Conservation (phyloP, 2,888 invertebrate species). For the Sesia apiformis region DNA sequence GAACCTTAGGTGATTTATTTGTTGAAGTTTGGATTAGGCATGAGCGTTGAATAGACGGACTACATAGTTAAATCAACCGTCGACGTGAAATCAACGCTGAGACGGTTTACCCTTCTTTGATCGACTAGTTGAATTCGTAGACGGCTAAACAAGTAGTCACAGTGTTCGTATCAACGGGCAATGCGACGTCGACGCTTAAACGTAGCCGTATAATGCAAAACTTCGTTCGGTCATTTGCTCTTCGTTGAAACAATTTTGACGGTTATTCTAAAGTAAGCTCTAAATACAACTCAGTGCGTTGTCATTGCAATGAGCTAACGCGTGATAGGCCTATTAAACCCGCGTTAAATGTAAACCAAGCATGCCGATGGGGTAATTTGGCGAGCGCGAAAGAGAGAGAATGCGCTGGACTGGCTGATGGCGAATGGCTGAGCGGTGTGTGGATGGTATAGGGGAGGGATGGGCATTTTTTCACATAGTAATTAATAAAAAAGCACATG, state of each 20-base stretch:
- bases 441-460: too few species aligned
- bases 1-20: not conserved
- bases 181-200: not conserved
- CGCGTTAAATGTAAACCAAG: not conserved
- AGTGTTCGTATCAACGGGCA: not conserved
- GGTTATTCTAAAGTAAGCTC: not conserved
- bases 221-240: not conserved
- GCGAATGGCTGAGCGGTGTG: too few species aligned
- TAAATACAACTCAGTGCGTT: not conserved
- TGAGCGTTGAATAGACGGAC: not conserved
- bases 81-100: not conserved
- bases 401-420: not conserved
- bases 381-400: not conserved
- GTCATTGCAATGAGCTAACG: not conserved
- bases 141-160: not conserved
- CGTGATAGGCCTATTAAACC: not conserved
- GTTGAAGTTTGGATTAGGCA: not conserved
- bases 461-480: not conserved
- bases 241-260: not conserved
- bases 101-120: not conserved
- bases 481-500: not conserved
- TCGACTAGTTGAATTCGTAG: not conserved
- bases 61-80: not conserved
- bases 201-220: not conserved
- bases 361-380: not conserved